These are phyloP conservation scores for Alectura lathami DNA, from an alignment of 2,113 vertebrate genomes.

Conservation along the genomic window DNA sequence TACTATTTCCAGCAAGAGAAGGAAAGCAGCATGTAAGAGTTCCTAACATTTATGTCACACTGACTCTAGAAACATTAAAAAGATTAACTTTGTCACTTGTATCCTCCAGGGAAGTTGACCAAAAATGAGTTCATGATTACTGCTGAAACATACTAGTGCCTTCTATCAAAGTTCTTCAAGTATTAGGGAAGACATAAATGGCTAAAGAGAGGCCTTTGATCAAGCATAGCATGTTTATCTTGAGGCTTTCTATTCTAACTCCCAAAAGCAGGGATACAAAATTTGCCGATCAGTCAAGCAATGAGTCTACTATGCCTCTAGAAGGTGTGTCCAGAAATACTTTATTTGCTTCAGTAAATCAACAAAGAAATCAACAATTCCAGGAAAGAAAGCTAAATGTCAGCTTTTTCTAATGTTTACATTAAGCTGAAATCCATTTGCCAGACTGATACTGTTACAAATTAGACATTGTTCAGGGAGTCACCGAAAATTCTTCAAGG, in stretches of 20 bases:
- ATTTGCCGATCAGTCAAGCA: neutral
- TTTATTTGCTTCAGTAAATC: conserved; percentile 31
- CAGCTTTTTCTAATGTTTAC: conserved; percentile 8
- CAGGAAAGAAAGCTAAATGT: neutral
- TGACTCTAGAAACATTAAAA: conserved; percentile 41
- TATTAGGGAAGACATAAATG: neutral
- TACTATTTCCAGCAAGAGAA: neutral
- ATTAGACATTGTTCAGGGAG: neutral
- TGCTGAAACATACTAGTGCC: neutral
- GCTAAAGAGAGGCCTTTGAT: neutral
- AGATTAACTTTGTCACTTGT: conserved; percentile 13
- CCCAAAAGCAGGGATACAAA: neutral
- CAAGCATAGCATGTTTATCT: neutral
- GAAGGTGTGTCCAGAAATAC: conserved; percentile 33
- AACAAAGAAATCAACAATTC: conserved; percentile 14
- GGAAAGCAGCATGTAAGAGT: neutral
- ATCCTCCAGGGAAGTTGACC: conserved; percentile 11
- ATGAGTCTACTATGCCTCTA: conserved; percentile 21
- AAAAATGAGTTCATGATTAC: neutral
- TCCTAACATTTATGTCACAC: conserved; percentile 61
- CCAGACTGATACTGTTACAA: conserved; percentile 1
- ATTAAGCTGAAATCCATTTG: conserved; percentile 16
- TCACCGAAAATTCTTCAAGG: neutral
- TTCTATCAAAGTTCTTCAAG: neutral
- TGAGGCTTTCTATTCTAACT: neutral